Evolutionary conservation across 2,797 vertebrate genomes (phyloP), one percentile per base, ranked within the genome.

Genomic region (Echeneis naucrates): DNA sequence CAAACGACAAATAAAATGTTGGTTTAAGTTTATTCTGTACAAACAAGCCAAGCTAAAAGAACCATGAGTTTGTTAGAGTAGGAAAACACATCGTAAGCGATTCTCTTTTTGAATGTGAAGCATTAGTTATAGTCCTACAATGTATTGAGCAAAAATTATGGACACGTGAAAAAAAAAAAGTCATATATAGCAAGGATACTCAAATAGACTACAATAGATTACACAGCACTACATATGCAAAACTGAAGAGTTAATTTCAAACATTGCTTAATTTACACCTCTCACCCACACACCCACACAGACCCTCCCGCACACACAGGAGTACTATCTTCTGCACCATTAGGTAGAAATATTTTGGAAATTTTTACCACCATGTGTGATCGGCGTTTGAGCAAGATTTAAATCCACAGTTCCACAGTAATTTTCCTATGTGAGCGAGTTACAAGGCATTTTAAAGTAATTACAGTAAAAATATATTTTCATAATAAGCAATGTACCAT

Each of bases 21-120:
- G 80, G 74, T 86, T 87, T 91, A 92, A 77, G 69, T 89, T 86
- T 89, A 89, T 88, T 92, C 90, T 93, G 85, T 93, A 93, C 92
- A 93, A 93, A 93, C 86, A 92, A 93, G 92, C 87, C 88, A 90
- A 93, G 92, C 91, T 81, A 83, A 91, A 89, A 81, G 82, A 92
- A 89, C 73, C 56, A 87, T 88, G 84, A 89, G 69, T 74, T 77
- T 74, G 80, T 90, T 83, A 83, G 81, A 87, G 85, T 87, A 87
- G 73, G 83, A 91, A 90, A 89, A 88, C 84, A 92, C 92, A 89
- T 89, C 77, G 79, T 72, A 86, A 92, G 89, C 85, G 77, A 83
- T 75, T 87, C 67, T 90, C 74, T 87, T 86, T n/a, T 85, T 89
- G 67, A 89, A 87, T 87, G 82, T 88, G 80, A 89, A 91, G 90